Base-by-base conservation (phyloP, 2,888 invertebrate genomes). In the Polymixis flavicincta region DNA sequence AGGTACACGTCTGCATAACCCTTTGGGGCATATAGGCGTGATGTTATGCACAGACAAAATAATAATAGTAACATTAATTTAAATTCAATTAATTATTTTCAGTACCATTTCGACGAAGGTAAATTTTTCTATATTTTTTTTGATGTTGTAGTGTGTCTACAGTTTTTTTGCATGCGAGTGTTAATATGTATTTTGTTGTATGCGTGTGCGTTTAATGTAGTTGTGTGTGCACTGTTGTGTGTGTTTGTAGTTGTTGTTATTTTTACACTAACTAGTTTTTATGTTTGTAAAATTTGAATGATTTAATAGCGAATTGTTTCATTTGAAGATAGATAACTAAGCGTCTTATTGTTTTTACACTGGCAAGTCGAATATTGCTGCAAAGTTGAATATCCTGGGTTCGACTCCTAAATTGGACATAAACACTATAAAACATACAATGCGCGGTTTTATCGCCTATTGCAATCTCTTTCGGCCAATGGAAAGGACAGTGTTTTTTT, bases 121-220 rank as follows among this genome's bases (percentile, higher is more conserved):
- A 85, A 85, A 54, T 65, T 71, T 45, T 83, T 71, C 11, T 45
- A 13, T 45, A 64, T 61, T 76, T 78, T 57, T 79, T 76, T 13
- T 82, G n/a, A n/a, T n/a, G 69, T 64, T 83, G 74, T 73, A 65
- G 66, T 78, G 59, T 74, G 61, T 76, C 45, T 74, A 45, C 67
- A 76, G 75, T 79, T 48, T 74, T 78, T 64, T 78, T 85, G 84
- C 83, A 80, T 86, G 83, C 75, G 82, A 80, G 84, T 86, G 86
- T 87, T 69, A 42, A 76, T 76, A 14, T 73, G 37, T 61, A 50
- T 75, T 75, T n/a, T 52, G 28, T 48, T 65, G 57, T 79, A 75
- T 84, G 77, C 82, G 78, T 77, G 78, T 85, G 85, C 85, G 84
- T 89, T 83, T 75, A 37, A 28, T 59, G 70, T 83, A 83, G 80